Evolutionary conservation across 2,888 invertebrate species (phyloP), one percentile per base, ranked within the genome.

Genomic region (Prosopocoilus inquinatus): DNA sequence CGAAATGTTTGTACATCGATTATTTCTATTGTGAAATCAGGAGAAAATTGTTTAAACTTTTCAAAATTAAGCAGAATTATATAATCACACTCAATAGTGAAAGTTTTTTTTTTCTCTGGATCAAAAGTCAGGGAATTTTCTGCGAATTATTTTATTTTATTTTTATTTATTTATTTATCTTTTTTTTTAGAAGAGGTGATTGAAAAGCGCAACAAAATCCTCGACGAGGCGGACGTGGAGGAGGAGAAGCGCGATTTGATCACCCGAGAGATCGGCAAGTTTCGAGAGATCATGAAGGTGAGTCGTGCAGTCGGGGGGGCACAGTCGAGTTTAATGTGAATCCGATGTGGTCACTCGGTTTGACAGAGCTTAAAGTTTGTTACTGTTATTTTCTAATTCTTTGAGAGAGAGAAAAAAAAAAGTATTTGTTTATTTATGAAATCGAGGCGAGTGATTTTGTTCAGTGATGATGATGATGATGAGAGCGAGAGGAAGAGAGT

Each of bases 231-330:
- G 32, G 94, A 94, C 75, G 88, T 96, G 59, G 97, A 97, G 74
- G 96, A 96, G 78, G 96, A 96, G 74, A 96, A 96, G 78, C 88
- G 95, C 47, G 94, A 95, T 78, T 85, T 97, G 67, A 98, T 98
- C 67, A 94, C 94, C 71, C 85, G 96, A 68, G 98, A 98, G 84
- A 98, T 98, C 78, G 94, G 94, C 69, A 95, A 94, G 80, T 98
- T 98, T 81, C 87, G 97, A 61, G 96, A 96, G 81, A 91, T 94
- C 66, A 96, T 94, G 89, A 94, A 94, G 91, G 94, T 94, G 86
- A 83, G 81, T 72, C 60, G 41, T 43, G 36, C 35, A 52, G 32
- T 55, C 34, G 53, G n/a, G 15, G 36, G 46, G 50, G 16, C n/a
- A n/a, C 36, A 33, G 34, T 39, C 48, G 20, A 43, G 47, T 44